These are phyloP conservation scores for Rambutsinella grinnellia DNA, from an alignment of 2,888 invertebrate genomes.

Conservation along the genomic window DNA sequence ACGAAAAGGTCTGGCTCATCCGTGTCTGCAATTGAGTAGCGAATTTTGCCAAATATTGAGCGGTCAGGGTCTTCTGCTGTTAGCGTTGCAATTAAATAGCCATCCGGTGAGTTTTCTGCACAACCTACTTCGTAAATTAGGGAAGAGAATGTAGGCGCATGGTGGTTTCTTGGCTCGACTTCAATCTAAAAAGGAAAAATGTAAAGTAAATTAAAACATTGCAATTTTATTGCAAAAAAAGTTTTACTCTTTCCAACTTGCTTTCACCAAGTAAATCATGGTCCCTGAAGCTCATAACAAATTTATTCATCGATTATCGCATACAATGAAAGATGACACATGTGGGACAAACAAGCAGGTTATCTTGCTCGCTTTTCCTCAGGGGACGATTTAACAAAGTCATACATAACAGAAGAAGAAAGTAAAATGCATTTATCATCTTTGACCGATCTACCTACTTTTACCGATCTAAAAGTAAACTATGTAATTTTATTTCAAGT, in stretches of 20 bases:
- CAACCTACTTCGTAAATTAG: slow-evolving; percentile 84
- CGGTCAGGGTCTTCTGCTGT: slow-evolving; percentile 87
- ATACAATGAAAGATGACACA: too few species aligned
- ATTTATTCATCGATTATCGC: too few species aligned
- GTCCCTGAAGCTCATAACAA: too few species aligned
- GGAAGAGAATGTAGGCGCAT: slow-evolving; percentile 84
- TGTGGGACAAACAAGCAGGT: too few species aligned
- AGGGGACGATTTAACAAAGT: too few species aligned
- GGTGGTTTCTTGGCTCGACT: slow-evolving; percentile 82
- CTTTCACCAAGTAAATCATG: too few species aligned
- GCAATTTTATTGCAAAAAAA: not conserved
- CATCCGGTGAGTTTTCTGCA: slow-evolving; percentile 84
- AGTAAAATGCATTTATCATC: slow-evolving; percentile 27
- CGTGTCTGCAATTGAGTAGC: slow-evolving; percentile 78
- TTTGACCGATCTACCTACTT: too few species aligned
- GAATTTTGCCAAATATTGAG: slow-evolving; percentile 77
- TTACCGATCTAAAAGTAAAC: too few species aligned
- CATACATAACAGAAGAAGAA: not conserved
- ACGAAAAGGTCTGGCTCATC: slow-evolving; percentile 69
- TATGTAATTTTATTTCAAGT: too few species aligned
- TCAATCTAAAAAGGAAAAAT: slow-evolving; percentile 68
- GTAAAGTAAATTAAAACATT: not conserved
- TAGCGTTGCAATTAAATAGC: slow-evolving; percentile 81
- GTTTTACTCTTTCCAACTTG: not conserved
- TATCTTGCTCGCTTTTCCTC: too few species aligned